Percentiles rank a stretch among this genome's conserved stretches.
Evolutionary conservation across 2,113 vertebrate species (phyloP).

Genomic region (Macaca mulatta): DNA sequence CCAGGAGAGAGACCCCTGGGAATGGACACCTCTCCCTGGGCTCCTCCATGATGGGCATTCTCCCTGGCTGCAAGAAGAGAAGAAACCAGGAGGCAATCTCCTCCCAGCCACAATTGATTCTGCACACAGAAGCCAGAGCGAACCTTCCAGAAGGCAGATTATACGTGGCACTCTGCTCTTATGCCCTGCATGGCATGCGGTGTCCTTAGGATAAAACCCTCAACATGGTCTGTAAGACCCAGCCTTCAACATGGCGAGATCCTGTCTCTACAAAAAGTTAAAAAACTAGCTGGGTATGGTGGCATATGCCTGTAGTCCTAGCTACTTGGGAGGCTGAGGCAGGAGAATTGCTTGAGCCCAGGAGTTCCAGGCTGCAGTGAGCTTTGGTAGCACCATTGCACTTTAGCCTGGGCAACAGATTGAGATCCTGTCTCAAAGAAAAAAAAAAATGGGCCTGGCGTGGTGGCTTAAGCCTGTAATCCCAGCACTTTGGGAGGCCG

Average conservation of each 20-base stretch:
- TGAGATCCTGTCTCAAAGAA: too few relatives aligned
- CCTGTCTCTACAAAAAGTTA: too few relatives aligned
- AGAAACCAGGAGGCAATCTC: neutral
- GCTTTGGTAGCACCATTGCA: too few relatives aligned
- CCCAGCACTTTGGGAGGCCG: too few relatives aligned
- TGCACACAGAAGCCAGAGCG: neutral
- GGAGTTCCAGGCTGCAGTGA: too few relatives aligned
- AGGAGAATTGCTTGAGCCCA: too few relatives aligned
- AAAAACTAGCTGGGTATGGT: too few relatives aligned
- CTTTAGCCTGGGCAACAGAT: too few relatives aligned
- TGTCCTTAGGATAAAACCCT: neutral
- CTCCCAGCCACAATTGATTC: neutral
- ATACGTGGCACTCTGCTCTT: neutral
- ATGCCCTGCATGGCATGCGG: neutral
- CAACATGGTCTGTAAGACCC: neutral
- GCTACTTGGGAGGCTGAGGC: too few relatives aligned
- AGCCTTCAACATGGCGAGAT: neutral
- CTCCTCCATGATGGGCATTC: neutral
- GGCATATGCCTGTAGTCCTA: too few relatives aligned
- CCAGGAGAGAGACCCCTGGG: neutral
- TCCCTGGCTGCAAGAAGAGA: neutral
- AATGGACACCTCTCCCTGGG: neutral
- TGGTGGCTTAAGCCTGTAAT: too few relatives aligned
- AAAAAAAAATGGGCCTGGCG: neutral
- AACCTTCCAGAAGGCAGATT: constrained; percentile 11